phyloP scores from a whole-genome alignment of 2,113 vertebrate genomes.

The Sphyrna mokarran region DNA sequence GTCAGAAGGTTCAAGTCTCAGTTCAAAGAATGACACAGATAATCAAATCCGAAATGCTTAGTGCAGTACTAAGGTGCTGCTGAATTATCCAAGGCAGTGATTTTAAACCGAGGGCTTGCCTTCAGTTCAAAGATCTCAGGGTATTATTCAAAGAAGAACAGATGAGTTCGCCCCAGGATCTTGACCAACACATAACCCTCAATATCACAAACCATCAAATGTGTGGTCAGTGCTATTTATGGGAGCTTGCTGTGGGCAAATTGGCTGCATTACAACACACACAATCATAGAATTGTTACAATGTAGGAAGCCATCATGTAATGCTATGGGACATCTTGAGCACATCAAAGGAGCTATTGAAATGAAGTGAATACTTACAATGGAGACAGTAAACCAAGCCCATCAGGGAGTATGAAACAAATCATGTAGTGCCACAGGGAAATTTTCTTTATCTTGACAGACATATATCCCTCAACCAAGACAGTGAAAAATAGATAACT shows the following conservation, averaged over 20 bases:
- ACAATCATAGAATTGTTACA: too few relatives aligned
- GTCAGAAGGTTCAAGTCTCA: too few relatives aligned
- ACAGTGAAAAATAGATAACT: too few relatives aligned
- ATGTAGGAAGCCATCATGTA: too few relatives aligned
- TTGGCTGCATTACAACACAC: background rate
- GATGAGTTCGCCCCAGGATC: background rate
- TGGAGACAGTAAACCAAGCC: background rate
- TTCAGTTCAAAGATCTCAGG: background rate
- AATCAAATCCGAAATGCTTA: too few relatives aligned
- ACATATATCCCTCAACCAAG: too few relatives aligned
- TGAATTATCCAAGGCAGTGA: background rate
- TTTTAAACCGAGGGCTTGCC: background rate
- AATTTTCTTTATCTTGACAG: background rate
- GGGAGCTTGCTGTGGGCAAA: background rate
- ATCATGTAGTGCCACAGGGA: background rate
- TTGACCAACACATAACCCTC: background rate
- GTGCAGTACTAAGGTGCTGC: too few relatives aligned
- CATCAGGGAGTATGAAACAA: background rate
- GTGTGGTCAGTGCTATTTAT: background rate
- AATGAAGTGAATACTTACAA: background rate
- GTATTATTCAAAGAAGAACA: background rate
- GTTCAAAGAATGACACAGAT: too few relatives aligned
- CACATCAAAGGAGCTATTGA: background rate
- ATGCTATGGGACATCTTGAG: too few relatives aligned
- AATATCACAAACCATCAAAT: background rate